Percentiles rank a stretch among this genome's conserved stretches.
phyloP scores from a whole-genome alignment of 2,888 invertebrate species.

The Parapristionchus giblindavisi region DNA sequence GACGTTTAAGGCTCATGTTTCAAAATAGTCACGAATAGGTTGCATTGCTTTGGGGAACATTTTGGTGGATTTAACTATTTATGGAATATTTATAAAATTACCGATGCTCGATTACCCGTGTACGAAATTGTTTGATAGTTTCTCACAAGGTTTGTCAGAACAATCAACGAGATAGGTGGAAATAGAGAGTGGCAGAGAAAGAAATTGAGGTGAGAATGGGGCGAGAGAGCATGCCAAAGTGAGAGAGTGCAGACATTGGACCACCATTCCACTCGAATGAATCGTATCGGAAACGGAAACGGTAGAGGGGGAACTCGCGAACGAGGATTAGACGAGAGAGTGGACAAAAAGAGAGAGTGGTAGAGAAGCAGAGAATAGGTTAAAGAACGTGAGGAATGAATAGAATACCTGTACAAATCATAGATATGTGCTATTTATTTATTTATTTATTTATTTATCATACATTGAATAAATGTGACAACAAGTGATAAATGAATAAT shows the following conservation, averaged over 20 bases:
- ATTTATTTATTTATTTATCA: too few relatives aligned
- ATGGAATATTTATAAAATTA: too few relatives aligned
- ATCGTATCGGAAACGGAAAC: background rate
- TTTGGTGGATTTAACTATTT: too few relatives aligned
- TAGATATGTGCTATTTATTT: slow-evolving; percentile 23
- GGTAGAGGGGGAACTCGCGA: background rate
- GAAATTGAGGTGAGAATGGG: background rate
- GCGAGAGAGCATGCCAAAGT: background rate
- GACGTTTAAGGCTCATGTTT: too few relatives aligned
- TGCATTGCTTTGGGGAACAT: too few relatives aligned
- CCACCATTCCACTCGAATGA: slow-evolving; percentile 32
- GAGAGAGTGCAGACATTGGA: too few relatives aligned
- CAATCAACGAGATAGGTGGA: background rate
- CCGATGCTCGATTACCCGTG: too few relatives aligned
- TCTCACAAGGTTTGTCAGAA: slow-evolving; percentile 4
- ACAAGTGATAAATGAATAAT: background rate
- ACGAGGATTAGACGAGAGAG: background rate
- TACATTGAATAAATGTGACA: background rate
- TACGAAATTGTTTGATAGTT: too few relatives aligned
- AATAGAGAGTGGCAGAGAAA: background rate
- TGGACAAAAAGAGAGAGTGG: background rate
- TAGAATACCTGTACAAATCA: background rate
- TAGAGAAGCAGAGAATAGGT: background rate
- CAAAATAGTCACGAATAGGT: too few relatives aligned
- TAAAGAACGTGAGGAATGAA: background rate